These are phyloP conservation scores for Synodontis membranacea DNA, from an alignment of 2,113 vertebrate genomes.

Conservation along the genomic window DNA sequence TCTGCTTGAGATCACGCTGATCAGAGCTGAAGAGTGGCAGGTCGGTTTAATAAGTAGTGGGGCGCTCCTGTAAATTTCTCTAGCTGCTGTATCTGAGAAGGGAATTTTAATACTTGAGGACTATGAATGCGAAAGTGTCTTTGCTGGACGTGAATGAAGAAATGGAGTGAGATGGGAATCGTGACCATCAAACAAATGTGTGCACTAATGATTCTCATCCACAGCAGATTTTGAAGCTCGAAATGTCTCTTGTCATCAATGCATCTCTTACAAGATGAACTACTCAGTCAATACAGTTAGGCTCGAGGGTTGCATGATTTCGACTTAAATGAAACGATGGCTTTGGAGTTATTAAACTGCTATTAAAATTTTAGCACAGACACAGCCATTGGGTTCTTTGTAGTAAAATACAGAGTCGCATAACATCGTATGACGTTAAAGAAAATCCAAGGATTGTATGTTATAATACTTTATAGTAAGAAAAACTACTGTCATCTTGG, in stretches of 20 bases:
- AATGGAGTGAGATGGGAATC: neutral
- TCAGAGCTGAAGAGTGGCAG: slow-evolving; percentile 51
- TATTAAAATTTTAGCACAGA: neutral
- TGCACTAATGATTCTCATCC: slow-evolving; percentile 9
- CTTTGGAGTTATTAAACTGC: slow-evolving; percentile 10
- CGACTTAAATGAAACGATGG: neutral
- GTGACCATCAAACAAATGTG: slow-evolving; percentile 9
- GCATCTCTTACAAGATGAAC: neutral
- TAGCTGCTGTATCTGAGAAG: neutral
- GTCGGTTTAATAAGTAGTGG: slow-evolving; percentile 30
- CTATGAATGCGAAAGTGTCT: neutral
- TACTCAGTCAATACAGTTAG: neutral
- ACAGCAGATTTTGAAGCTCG: neutral
- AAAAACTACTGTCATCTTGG: neutral
- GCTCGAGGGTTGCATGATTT: neutral
- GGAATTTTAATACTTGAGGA: slow-evolving; percentile 6
- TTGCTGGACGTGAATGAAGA: neutral
- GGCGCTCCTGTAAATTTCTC: slow-evolving; percentile 3
- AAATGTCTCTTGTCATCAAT: neutral
- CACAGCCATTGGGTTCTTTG: too few species aligned
- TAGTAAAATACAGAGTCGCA: neutral
- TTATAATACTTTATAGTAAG: neutral
- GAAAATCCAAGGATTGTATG: neutral
- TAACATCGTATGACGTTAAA: neutral
- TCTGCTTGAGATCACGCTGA: slow-evolving; percentile 55